Percentiles rank a stretch among this genome's conserved stretches.
These are phyloP conservation scores for Oreotrochilus melanogaster DNA, from an alignment of 2,113 vertebrate genomes.

Conservation along the genomic window DNA sequence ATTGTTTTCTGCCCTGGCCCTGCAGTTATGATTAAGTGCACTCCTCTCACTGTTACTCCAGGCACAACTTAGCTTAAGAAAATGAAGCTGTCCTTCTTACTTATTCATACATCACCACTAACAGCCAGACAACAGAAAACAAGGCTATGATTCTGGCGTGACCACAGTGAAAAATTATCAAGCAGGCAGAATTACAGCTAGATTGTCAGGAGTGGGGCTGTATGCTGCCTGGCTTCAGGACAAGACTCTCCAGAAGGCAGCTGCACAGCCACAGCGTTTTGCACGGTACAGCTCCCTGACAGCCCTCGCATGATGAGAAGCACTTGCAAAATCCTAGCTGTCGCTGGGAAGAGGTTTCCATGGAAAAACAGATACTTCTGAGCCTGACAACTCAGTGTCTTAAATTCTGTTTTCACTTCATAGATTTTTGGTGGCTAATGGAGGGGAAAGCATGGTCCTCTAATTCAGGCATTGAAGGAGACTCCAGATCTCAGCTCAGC, in stretches of 20 bases:
- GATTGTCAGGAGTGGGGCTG: background rate
- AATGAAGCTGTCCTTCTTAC: slow-evolving; percentile 77
- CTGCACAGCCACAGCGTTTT: background rate
- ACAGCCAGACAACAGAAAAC: slow-evolving; percentile 70
- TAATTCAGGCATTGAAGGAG: background rate
- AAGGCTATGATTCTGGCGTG: slow-evolving; percentile 38
- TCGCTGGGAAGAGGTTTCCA: slow-evolving; percentile 24
- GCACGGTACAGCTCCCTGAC: background rate
- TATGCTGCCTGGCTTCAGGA: background rate
- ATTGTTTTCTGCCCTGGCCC: slow-evolving; percentile 52
- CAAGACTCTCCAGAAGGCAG: background rate
- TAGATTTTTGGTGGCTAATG: background rate
- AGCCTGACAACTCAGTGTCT: background rate
- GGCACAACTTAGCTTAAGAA: slow-evolving; percentile 74
- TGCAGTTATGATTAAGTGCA: slow-evolving; percentile 72
- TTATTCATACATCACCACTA: slow-evolving; percentile 77
- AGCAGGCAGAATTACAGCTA: slow-evolving; percentile 30
- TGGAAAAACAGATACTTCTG: slow-evolving; percentile 23
- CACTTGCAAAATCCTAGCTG: background rate
- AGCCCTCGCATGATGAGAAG: background rate
- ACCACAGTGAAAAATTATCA: background rate
- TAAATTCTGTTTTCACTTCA: background rate
- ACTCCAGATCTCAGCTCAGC: background rate
- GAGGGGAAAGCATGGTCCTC: background rate
- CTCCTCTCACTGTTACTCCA: slow-evolving; percentile 47